Evolutionary conservation across 2,113 vertebrate genomes (phyloP), one percentile per base, ranked within the genome.

Genomic region (Ahaetulla prasina): DNA sequence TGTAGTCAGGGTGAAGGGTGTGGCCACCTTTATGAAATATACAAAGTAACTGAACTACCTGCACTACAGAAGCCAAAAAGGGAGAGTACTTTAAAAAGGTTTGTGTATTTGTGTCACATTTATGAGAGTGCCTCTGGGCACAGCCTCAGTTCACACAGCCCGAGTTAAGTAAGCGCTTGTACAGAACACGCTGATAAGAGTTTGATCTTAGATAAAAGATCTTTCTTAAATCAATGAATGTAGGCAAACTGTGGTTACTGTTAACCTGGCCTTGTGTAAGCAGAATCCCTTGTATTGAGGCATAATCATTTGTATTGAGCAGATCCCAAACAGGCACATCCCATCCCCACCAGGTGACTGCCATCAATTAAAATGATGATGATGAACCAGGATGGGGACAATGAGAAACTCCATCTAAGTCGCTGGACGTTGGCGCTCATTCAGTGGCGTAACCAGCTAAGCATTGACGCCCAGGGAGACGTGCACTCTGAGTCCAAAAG

Each of bases 311-410:
- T 3, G 16, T 20, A 35, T 35, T 74, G n/a, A 30, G 60, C 30
- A 14, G 16, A 63, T 4, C 27, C 60, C 60, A 14, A n/a, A 0
- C 1, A 0, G 4, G 11, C 27, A 63, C 4, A n/a, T n/a, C 14
- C 30, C 4, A 0, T 6, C 60, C 30, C 2, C 7, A 8, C 14
- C 4, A 2, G 4, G 63, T 6, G 30, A 12, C 6, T n/a, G 30
- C 9, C 30, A 16, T 39, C n/a, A 74, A 74, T 74, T 35, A 35
- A 74, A 68, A 68, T 0, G 30, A 1, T 1, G 63, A 27, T 27
- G 57, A n/a, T 35, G 12, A 68, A n/a, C 30, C 60, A 68, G 60
- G 60, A 60, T n/a, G 3, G 11, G 30, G 30, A 14, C 12, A 14
- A n/a, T 0, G 4, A 35, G 63, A 68, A 68, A 68, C 12, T 68